These are phyloP conservation scores for Brevimyrus niger DNA, from an alignment of 2,113 vertebrate genomes.

Conservation along the genomic window DNA sequence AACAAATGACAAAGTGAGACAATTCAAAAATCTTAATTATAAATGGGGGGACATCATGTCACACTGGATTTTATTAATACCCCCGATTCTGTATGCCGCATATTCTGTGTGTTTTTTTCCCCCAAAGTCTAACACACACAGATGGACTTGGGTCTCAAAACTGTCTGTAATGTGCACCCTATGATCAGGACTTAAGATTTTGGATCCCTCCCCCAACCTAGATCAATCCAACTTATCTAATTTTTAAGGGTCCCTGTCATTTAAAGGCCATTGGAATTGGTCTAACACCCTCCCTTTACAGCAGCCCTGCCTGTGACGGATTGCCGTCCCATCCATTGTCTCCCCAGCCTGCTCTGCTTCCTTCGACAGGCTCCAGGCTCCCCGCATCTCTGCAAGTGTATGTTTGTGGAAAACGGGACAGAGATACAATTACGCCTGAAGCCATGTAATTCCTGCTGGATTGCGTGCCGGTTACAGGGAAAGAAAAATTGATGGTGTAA, in stretches of 20 bases:
- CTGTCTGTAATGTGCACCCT: neutral
- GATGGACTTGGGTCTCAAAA: neutral
- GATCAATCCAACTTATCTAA: neutral
- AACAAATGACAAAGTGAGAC: neutral
- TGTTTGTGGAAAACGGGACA: neutral
- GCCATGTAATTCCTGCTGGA: neutral
- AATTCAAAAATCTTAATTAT: neutral
- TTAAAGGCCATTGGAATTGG: neutral
- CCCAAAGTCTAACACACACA: neutral
- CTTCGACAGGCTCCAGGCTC: neutral
- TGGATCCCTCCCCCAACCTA: neutral
- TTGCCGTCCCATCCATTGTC: neutral
- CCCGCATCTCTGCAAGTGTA: neutral
- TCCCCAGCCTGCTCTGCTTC: neutral
- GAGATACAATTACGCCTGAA: neutral
- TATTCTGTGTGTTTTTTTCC: neutral
- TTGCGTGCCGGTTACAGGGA: neutral
- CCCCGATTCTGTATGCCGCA: neutral
- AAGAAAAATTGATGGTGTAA: neutral
- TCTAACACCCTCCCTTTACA: neutral
- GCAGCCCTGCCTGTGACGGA: neutral
- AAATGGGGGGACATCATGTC: neutral
- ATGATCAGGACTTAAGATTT: neutral
- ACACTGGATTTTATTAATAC: neutral
- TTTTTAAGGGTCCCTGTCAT: neutral